phyloP scores from a whole-genome alignment of 2,797 vertebrate genomes.

The Microctenopoma steveboyesi region DNA sequence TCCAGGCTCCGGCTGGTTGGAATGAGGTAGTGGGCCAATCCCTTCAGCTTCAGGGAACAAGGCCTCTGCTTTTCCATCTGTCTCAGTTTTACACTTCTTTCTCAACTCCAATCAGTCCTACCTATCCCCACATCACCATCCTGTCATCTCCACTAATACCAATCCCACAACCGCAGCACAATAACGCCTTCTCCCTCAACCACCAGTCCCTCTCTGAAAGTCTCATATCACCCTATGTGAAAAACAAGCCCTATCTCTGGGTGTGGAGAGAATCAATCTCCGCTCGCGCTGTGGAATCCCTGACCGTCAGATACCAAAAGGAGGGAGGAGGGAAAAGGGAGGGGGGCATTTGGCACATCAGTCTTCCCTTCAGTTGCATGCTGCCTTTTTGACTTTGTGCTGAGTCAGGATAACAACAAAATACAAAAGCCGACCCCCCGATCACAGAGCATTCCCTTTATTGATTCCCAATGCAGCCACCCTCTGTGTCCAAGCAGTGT shows the following conservation, averaged over 20 bases:
- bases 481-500: constrained; percentile 50
- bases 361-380: constrained; percentile 67
- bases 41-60: constrained; percentile 33
- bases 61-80: constrained; percentile 66
- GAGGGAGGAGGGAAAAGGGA: background rate
- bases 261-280: constrained; percentile 77
- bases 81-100: constrained; percentile 64
- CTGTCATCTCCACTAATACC: constrained; percentile 71
- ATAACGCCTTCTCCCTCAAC: constrained; percentile 1
- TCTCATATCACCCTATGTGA: constrained; percentile 72
- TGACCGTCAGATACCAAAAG: constrained; percentile 60
- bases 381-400: constrained; percentile 71
- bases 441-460: constrained; percentile 58
- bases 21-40: constrained; percentile 45
- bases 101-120: constrained; percentile 69
- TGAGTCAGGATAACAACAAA: constrained; percentile 73
- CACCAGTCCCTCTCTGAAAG: constrained; percentile 50
- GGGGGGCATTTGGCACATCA: constrained; percentile 56
- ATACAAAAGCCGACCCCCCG: constrained; percentile 60
- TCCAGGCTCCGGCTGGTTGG: constrained; percentile 35
- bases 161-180: constrained; percentile 55
- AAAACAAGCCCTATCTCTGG: constrained; percentile 72
- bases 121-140: constrained; percentile 73
- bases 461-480: constrained; percentile 63
- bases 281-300: constrained; percentile 69